Base-by-base conservation (phyloP, 1,140 invertebrate genomes). In the Copidosoma floridanum region DNA sequence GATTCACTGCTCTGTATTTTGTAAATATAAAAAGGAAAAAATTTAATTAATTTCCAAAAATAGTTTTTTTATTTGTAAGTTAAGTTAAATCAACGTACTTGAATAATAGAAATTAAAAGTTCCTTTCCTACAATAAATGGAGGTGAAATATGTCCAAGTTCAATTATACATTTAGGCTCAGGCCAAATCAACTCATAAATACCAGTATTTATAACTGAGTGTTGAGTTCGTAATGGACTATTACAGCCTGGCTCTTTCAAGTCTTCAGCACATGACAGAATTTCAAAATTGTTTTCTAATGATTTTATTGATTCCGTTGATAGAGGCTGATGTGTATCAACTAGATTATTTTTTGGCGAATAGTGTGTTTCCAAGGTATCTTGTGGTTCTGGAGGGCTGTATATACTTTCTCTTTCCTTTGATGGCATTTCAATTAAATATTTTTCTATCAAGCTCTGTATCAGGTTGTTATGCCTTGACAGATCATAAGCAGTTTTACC, bases 101-200 rank as follows among this genome's bases (percentile, higher is more conserved):
- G 78, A 64, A 77, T 76, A 57, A 78, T 78, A 61, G 82, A 79
- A 76, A 81, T 85, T 71, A 71, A 83, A 67, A 74, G 78, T 73
- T 71, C 75, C 65, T 70, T 79, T 50, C 61, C 78, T 69, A 69
- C 79, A 65, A 69, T 81, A 65, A 69, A 88, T 65, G 73, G 82
- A 68, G 59, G 82, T 63, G 60, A 81, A 66, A 57, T 82, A 70
- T 67, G 78, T 61, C 60, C 77, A 2, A 85, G 71, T 65, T 86
- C 84, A 2, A 83, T 68, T 16, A 88, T 80, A 53, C 75, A 81
- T 65, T 85, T 85, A 3, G 86, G 86, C 61, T 83, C 82, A 3
- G 87, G 87, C 86, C 86, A 88, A 14, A 88, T 69, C 20, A 85
- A 69, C 61, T 69, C 72, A 57, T 77, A 80, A 59, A 77, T 61